phyloP scores from a whole-genome alignment of 2,797 vertebrate genomes.

The Pogonophryne albipinna region DNA sequence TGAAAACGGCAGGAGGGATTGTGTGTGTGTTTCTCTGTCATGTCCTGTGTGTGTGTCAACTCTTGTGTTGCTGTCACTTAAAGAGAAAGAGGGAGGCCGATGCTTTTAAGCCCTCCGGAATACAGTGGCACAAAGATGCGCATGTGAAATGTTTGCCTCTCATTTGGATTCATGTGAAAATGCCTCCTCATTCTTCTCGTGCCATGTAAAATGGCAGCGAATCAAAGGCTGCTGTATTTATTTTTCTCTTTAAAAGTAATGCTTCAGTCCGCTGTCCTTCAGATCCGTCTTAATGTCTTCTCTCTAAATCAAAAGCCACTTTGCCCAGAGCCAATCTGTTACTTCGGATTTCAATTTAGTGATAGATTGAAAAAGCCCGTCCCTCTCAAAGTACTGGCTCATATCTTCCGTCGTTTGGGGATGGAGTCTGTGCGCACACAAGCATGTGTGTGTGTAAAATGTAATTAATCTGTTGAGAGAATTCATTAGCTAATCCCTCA shows the following conservation, averaged over 20 bases:
- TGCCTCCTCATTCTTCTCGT: slow-evolving; percentile 54
- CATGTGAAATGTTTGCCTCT: slow-evolving; percentile 70
- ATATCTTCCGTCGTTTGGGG: slow-evolving; percentile 70
- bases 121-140: slow-evolving; percentile 62
- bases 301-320: slow-evolving; percentile 66
- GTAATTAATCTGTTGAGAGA: slow-evolving; percentile 80
- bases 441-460: slow-evolving; percentile 65
- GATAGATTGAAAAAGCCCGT: slow-evolving; percentile 55
- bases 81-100: slow-evolving; percentile 62
- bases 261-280: slow-evolving; percentile 51
- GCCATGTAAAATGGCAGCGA: slow-evolving; percentile 66
- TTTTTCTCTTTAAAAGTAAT: slow-evolving; percentile 66
- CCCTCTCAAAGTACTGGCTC: slow-evolving; percentile 72
- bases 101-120: slow-evolving; percentile 69
- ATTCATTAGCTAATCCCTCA: slow-evolving; percentile 81
- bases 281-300: slow-evolving; percentile 71
- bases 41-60: slow-evolving; percentile 50
- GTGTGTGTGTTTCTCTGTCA: slow-evolving; percentile 42
- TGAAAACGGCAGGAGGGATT: slow-evolving; percentile 74
- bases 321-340: slow-evolving; percentile 68
- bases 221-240: slow-evolving; percentile 74
- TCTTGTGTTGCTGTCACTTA: slow-evolving; percentile 68
- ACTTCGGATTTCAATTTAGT: slow-evolving; percentile 72
- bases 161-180: slow-evolving; percentile 59
- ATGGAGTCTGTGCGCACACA: slow-evolving; percentile 58